Evolutionary conservation across 2,113 vertebrate genomes (phyloP), one percentile per base, ranked within the genome.

Genomic region (Neogobius melanostomus): DNA sequence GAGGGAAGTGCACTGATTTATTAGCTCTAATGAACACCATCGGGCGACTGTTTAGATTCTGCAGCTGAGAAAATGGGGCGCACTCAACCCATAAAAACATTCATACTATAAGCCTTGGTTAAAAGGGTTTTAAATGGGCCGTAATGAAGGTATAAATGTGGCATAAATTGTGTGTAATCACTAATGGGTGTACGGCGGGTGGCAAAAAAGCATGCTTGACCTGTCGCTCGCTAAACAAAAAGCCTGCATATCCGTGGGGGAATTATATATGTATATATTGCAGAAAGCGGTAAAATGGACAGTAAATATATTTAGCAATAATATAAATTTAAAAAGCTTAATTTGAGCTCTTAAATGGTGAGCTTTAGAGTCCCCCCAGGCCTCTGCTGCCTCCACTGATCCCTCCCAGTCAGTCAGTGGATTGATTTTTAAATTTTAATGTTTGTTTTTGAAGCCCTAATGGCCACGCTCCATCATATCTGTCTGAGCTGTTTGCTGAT

Each of bases 1-100:
- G 36, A 44, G 59, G 14, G 14, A 45, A 61, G 44, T 10, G 42
- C 36, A 61, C 15, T 16, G 59, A 45, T 44, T 61, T 61, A 61
- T 61, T 61, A 14, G 59, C 36, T 61, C 14, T 61, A 61, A 61
- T 61, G 59, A 61, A 45, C 14, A 45, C 42, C 59, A n/a, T n/a
- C 44, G 59, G 42, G 42, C 14, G 14, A 8, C 14, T 44, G 59
- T 61, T 61, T 45, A 9, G 42, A 45, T 61, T 45, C 12, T n/a
- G 4, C 14, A 10, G 42, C 36, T 45, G 36, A n/a, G 42, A 44
- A 45, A n/a, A 45, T 2, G 42, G 14, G 14, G 14, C 8, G 59
- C 59, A 9, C 59, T 61, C 15, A 45, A 36, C 14, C n/a, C 7
- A 44, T n/a, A 44, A 61, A 61, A 9, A 61, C 59, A 44, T 44